phyloP scores from a whole-genome alignment of 2,888 invertebrate species.

The Ernsta delagoae region DNA sequence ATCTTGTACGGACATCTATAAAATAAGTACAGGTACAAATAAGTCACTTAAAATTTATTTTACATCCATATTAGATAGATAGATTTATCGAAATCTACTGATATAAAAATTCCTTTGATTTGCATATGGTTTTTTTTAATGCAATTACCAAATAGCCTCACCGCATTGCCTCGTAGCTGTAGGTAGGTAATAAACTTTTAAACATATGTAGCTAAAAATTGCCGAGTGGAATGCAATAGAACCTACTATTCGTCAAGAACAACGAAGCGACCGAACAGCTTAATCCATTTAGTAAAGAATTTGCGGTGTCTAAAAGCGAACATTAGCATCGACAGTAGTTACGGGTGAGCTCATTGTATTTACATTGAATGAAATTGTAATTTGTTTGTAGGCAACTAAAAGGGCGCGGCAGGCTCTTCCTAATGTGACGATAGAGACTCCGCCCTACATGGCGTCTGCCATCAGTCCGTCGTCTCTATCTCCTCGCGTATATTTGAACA shows the following conservation, averaged over 20 bases:
- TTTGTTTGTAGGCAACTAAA: slow-evolving; percentile 69
- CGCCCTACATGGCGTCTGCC: too few relatives aligned
- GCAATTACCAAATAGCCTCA: too few relatives aligned
- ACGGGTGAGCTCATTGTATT: slow-evolving; percentile 61
- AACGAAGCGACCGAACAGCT: slow-evolving; percentile 59
- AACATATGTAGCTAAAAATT: slow-evolving; percentile 21
- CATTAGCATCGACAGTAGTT: slow-evolving; percentile 64
- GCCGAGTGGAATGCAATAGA: slow-evolving; percentile 57
- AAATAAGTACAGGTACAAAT: too few relatives aligned
- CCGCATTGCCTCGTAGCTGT: too few relatives aligned
- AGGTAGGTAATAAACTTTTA: slow-evolving; percentile 16
- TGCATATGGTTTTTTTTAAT: too few relatives aligned
- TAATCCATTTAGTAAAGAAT: slow-evolving; percentile 71
- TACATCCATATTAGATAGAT: too few relatives aligned
- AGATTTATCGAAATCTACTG: too few relatives aligned
- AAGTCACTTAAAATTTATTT: too few relatives aligned
- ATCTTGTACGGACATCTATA: too few relatives aligned
- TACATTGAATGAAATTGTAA: slow-evolving; percentile 82
- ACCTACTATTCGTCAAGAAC: slow-evolving; percentile 57
- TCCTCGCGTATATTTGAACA: too few relatives aligned
- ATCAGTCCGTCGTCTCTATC: too few relatives aligned
- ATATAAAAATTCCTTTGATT: too few relatives aligned
- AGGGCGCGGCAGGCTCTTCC: slow-evolving; percentile 60
- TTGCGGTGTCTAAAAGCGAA: slow-evolving; percentile 71
- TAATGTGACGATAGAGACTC: slow-evolving; percentile 63